Evolutionary conservation across 1,140 invertebrate species (phyloP), one percentile per base, ranked within the genome.

Genomic region (Drosophila pectinifera): DNA sequence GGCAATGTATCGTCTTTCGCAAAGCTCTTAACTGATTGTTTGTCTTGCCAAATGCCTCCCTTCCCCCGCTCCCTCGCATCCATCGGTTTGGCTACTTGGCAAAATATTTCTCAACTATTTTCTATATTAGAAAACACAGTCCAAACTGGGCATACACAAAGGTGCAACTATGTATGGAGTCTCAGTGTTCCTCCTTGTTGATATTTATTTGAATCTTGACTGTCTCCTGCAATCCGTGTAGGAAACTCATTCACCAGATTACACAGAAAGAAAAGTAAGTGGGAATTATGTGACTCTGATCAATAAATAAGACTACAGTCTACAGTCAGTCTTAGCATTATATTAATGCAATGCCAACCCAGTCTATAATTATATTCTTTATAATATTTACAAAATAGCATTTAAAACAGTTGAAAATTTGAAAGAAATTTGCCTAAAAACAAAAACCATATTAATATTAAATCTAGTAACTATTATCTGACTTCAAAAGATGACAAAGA

Each of bases 1-100:
- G 26, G 54, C 73, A 76, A 68, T 76, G 73, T 76, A 76, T 76
- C 73, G 74, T 67, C 56, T 69, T 78, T 61, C 57, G 53, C 49
- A 88, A 89, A 89, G 84, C 84, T 88, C 84, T 88, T 88, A 88
- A 89, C 84, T 88, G 84, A 88, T 88, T 88, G 84, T 88, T 88
- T 88, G 84, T 88, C 84, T 88, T 88, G 80, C 84, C 84, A 88
- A 88, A 83, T 72, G 75, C 59, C 80, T 76, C 80, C 68, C 58
- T 57, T 38, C 56, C 49, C 31, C 31, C 31, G 3, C 10, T n/a
- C 4, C 45, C 4, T 38, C 43, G 51, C 74, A 80, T 72, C 72
- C 65, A 26, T 49, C 34, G 41, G 57, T 68, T 69, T 64, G 81
- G 81, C 77, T 80, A 84, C 81, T 84, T 84, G 81, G 81, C 78